Evolutionary conservation across 1,140 invertebrate species (phyloP).

Genomic region (Colletes latitarsis): DNA sequence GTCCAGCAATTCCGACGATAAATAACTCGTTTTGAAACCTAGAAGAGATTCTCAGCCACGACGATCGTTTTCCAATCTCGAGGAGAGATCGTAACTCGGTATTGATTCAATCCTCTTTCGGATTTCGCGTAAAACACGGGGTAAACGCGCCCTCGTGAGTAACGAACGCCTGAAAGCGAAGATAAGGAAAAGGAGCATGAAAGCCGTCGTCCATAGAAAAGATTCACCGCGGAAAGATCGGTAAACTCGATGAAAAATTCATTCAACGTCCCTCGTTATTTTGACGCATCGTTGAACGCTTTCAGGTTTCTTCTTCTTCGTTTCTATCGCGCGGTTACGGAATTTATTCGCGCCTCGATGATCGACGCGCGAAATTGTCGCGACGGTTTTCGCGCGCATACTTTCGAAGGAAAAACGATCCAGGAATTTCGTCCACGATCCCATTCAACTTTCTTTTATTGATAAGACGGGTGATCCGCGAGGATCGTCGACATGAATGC

Average conservation of each 20-base stretch:
- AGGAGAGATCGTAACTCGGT: neutral
- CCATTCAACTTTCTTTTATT: slow-evolving; percentile 29
- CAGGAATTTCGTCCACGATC: slow-evolving; percentile 12
- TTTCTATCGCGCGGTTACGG: slow-evolving; percentile 1
- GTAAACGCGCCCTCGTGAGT: neutral
- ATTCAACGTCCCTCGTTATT: slow-evolving; percentile 23
- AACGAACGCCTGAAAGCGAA: slow-evolving; percentile 5
- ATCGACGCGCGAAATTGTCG: neutral
- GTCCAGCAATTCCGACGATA: neutral
- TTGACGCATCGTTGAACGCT: slow-evolving; percentile 15
- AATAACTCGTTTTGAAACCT: neutral
- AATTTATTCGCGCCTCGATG: neutral
- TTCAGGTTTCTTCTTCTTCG: neutral
- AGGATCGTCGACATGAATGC: slow-evolving; percentile 48
- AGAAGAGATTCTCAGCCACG: no score
- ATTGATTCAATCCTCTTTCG: neutral
- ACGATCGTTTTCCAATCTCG: no score
- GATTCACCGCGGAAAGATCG: slow-evolving; percentile 5
- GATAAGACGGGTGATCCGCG: slow-evolving; percentile 19
- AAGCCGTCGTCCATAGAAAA: neutral
- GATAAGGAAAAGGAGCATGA: slow-evolving; percentile 1
- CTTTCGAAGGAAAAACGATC: neutral
- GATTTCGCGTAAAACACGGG: neutral
- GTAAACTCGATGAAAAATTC: slow-evolving; percentile 13
- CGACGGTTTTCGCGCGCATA: neutral